Conservation (phyloP, 2,888 invertebrate genomes). For the Strigamia maritima region DNA sequence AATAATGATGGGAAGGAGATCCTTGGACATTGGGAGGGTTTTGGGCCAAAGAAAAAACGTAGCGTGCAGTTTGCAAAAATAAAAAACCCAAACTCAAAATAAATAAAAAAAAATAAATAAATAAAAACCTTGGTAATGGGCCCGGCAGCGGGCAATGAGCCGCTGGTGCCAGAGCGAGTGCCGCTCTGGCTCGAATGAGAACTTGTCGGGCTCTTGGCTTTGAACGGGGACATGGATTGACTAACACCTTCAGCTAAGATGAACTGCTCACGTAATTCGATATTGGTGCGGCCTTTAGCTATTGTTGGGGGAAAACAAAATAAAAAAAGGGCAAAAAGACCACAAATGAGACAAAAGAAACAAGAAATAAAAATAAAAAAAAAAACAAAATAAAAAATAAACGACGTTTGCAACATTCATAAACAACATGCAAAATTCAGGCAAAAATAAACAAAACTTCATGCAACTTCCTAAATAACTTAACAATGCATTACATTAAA, state of each 20-base stretch:
- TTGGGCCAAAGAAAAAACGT: background rate
- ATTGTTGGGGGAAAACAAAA: conserved; percentile 45
- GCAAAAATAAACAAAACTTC: background rate
- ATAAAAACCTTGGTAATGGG: conserved; percentile 87
- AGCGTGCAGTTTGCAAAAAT: conserved; percentile 64
- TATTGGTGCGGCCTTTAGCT: conserved; percentile 99
- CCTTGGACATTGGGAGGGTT: too few relatives aligned
- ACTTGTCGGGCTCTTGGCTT: conserved; percentile 83
- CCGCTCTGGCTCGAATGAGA: conserved; percentile 52
- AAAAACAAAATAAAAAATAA: conserved; percentile 18
- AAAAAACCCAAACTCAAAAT: conserved; percentile 71
- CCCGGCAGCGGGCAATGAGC: conserved; percentile 63
- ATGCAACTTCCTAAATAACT: background rate
- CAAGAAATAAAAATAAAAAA: conserved; percentile 39
- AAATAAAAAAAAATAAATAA: conserved; percentile 46
- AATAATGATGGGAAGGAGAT: background rate
- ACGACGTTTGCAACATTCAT: background rate
- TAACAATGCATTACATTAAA: background rate
- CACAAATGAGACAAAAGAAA: conserved; percentile 20
- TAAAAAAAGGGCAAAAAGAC: conserved; percentile 37
- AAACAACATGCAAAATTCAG: background rate
- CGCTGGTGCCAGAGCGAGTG: conserved; percentile 47
- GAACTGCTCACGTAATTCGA: conserved; percentile 98
- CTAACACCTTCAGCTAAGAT: conserved; percentile 97
- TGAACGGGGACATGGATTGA: conserved; percentile 98